These are phyloP conservation scores for Acanthosoma haemorrhoidale DNA, from an alignment of 2,888 invertebrate species.

Conservation along the genomic window DNA sequence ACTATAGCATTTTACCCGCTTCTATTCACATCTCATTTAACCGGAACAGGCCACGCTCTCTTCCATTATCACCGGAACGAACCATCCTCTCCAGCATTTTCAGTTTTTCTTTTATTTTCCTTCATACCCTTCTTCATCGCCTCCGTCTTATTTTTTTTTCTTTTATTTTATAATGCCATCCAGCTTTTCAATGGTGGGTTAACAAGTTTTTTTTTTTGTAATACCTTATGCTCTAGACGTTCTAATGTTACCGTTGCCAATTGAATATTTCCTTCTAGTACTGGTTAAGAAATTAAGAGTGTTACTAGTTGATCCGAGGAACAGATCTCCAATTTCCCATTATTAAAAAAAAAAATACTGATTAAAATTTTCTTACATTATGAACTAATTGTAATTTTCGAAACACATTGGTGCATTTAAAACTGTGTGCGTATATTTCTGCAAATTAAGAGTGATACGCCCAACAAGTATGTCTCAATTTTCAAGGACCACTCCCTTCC, in stretches of 20 bases:
- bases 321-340: too few species aligned
- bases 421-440: too few species aligned
- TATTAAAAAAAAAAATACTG: too few species aligned
- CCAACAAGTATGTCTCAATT: too few species aligned
- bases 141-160: not conserved
- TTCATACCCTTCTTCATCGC: too few species aligned
- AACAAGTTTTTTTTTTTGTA: not conserved
- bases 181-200: constrained; percentile 3
- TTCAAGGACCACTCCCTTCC: too few species aligned
- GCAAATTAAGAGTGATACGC: too few species aligned
- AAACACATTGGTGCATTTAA: too few species aligned
- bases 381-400: too few species aligned
- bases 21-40: constrained; percentile 16
- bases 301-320: too few species aligned
- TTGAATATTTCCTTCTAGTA: not conserved
- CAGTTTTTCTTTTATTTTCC: constrained; percentile 3
- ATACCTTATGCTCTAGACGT: not conserved
- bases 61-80: constrained; percentile 5
- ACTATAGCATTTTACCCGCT: not conserved
- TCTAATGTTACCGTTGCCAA: not conserved
- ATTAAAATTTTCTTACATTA: too few species aligned
- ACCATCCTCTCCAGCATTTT: not conserved
- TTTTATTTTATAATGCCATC: not conserved
- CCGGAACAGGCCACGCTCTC: constrained; percentile 20
- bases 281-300: not conserved